Conservation (phyloP, 1,140 invertebrate species). For the Drosophila suzukii region DNA sequence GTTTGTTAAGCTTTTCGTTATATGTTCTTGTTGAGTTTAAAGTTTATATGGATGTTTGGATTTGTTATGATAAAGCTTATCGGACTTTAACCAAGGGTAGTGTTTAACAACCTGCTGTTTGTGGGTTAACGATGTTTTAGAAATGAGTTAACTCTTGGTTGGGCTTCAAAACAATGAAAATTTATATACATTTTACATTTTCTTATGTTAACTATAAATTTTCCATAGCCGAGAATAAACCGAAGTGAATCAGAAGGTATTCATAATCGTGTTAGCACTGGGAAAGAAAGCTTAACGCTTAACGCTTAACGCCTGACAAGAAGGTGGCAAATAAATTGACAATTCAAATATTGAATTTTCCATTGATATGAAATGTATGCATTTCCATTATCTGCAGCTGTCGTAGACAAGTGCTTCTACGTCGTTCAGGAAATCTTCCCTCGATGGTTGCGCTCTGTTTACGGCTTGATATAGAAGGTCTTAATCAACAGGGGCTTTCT, state of each 20-base stretch:
- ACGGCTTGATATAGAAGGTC: not conserved
- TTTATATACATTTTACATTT: not conserved
- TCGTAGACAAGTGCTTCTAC: constrained; percentile 15
- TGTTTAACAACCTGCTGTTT: constrained; percentile 5
- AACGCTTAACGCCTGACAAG: constrained; percentile 1
- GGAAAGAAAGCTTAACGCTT: not conserved
- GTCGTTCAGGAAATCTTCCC: constrained; percentile 6
- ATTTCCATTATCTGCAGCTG: constrained; percentile 22
- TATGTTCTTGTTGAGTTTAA: not conserved
- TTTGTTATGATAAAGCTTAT: constrained; percentile 7
- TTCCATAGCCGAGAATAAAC: not conserved
- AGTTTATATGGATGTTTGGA: not conserved
- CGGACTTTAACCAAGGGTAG: not conserved
- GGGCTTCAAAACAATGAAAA: not conserved
- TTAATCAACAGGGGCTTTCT: not conserved
- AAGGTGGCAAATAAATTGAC: constrained; percentile 18
- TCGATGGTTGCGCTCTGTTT: not conserved
- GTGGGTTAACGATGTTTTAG: not conserved
- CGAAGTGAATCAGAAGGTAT: constrained; percentile 4
- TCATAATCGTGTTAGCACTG: not conserved
- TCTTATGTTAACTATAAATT: not conserved
- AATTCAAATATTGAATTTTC: constrained; percentile 33
- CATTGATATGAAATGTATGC: constrained; percentile 11
- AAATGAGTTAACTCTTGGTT: not conserved
- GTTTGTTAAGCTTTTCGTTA: not conserved